A percentile compares a stretch with the other conserved stretches of the same genome.
phyloP scores from a whole-genome alignment of 2,797 vertebrate genomes.

The Ctenochaetus hawaiiensis region DNA sequence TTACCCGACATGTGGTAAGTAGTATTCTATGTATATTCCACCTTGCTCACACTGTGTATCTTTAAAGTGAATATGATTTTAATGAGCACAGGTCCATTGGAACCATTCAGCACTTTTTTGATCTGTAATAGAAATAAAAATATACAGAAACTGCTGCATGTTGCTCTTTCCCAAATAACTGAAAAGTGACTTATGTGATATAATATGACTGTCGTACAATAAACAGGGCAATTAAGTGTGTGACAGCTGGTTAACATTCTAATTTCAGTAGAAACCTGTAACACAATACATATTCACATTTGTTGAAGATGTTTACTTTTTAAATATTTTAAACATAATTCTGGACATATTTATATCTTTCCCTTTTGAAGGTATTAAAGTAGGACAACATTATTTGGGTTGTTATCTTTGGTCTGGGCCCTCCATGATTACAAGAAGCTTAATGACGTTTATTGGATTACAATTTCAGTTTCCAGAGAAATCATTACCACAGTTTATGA shows the following conservation, averaged over 20 bases:
- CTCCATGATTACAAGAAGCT: constrained; percentile 71
- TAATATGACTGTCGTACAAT: too few relatives aligned
- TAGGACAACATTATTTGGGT: constrained; percentile 47
- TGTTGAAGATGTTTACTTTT: too few relatives aligned
- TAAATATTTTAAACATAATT: too few relatives aligned
- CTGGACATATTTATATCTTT: too few relatives aligned
- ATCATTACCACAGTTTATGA: constrained; percentile 82
- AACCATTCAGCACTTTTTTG: not conserved
- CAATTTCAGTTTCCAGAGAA: constrained; percentile 76
- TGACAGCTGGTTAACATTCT: too few relatives aligned
- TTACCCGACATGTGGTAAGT: constrained; percentile 35
- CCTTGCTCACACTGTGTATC: not conserved
- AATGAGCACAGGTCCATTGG: not conserved
- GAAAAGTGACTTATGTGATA: constrained; percentile 3
- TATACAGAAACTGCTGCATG: constrained; percentile 9
- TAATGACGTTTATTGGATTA: constrained; percentile 80
- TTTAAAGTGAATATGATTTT: constrained; percentile 14
- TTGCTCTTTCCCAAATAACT: constrained; percentile 12
- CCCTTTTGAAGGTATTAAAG: too few relatives aligned
- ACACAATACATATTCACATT: too few relatives aligned
- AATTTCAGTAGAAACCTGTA: too few relatives aligned
- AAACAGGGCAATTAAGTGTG: too few relatives aligned
- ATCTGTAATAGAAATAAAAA: not conserved
- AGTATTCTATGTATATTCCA: constrained; percentile 5
- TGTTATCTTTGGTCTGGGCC: constrained; percentile 41